Evolutionary conservation across 1,140 invertebrate species (phyloP), one percentile per base, ranked within the genome.

Genomic region (Maconellicoccus hirsutus): DNA sequence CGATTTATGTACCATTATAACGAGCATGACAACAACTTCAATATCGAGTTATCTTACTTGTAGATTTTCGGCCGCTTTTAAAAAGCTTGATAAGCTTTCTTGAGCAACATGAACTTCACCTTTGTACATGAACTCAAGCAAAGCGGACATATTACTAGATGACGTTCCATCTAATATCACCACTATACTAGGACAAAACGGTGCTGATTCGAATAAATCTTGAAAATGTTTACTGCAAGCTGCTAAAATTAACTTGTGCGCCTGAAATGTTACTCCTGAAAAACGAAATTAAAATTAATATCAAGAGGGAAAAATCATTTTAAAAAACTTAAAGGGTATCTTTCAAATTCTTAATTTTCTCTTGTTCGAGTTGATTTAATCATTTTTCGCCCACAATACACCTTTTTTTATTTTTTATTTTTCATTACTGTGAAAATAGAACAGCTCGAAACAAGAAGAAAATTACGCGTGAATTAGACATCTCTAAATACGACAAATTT

Each of bases 201-300:
- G 92, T 76, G 91, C 92, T 72, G 87, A 86, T 82, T 94, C 90
- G 82, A 96, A 94, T 72, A 96, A 80, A 81, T 93, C 90, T 77
- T 93, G 91, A 80, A 96, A 92, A 79, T 94, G 93, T 80, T 93
- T 92, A 81, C 92, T 94, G 82, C 92, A 94, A 79, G 93, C 92
- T 75, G 93, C 92, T 78, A 95, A 82, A 73, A 96, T 94, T 75
- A 95, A 83, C 80, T 89, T 89, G 82, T 96, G 93, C 73, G 92
- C 92, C 81, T 91, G 90, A 79, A 94, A 92, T 75, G 90, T 91
- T 77, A 90, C 87, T 78, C 92, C 92, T 93, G 81, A 0, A 86
- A 85, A 75, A 75, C 77, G 74, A 73, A 66, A 25, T 33, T 38
- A 70, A 16, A 59, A 1, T 19, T 8, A 29, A 69, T 69, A n/a